These are phyloP conservation scores for Peromyscus nudipes DNA, from an alignment of 2,797 vertebrate genomes.

Conservation along the genomic window DNA sequence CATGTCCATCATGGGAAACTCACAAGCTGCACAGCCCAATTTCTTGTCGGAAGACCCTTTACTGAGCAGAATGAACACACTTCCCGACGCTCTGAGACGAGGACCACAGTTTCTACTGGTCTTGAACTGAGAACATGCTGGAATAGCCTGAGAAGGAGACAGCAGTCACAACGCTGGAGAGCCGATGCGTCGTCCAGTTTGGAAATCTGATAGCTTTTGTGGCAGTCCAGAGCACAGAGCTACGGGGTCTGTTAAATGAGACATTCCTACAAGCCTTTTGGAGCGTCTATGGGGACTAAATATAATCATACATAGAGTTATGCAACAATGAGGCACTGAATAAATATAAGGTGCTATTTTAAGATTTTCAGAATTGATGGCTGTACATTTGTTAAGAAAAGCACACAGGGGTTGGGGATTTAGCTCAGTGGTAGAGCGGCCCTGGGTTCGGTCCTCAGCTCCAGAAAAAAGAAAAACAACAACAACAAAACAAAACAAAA, in stretches of 20 bases:
- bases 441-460: too few species aligned
- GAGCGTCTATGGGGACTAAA: neutral
- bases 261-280: neutral
- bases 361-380: neutral
- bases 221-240: neutral
- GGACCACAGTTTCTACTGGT: neutral
- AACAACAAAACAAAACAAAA: too few species aligned
- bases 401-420: neutral
- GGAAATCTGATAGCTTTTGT: neutral
- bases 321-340: neutral
- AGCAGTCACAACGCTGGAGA: neutral
- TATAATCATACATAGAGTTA: neutral
- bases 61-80: neutral
- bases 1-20: neutral
- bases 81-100: neutral
- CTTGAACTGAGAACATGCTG: conserved; percentile 17
- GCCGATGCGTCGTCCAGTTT: neutral
- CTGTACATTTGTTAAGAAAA: neutral
- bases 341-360: neutral
- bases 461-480: too few species aligned
- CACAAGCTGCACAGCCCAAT: neutral
- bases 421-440: too few species aligned
- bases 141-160: neutral
- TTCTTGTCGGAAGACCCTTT: conserved; percentile 2
- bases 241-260: conserved; percentile 11